Evolutionary conservation across 2,888 invertebrate genomes (phyloP), one percentile per base, ranked within the genome.

Genomic region (Ecliptopera silaceata): DNA sequence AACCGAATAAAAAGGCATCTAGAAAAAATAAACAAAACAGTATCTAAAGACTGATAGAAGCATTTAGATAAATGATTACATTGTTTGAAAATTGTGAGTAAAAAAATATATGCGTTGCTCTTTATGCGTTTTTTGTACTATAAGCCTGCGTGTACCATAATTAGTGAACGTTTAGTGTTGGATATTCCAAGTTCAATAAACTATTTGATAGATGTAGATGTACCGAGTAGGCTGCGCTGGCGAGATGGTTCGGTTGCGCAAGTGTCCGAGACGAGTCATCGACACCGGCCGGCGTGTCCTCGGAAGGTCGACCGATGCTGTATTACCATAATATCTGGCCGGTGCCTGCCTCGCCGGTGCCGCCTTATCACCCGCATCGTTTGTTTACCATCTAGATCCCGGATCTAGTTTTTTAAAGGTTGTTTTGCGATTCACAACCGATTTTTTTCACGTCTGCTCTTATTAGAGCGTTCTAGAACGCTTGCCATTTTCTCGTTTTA

Each of bases 211-310:
- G 46, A 42, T 47, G 41, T 47, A 52, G 18, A 31, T 22, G 41
- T 41, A 22, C 22, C 42, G 49, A 47, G 34, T 38, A 38, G 20
- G 32, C 32, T 13, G n/a, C 31, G 50, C 32, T 36, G 45, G 39
- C 56, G 49, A 63, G 64, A 64, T 64, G 65, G 17, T 63, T 47
- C 61, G 57, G 72, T 78, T 80, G 79, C 76, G 80, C 78, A 79
- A 80, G 77, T 70, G 64, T 57, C 59, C 65, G 67, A 58, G 63
- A 64, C 70, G 74, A 79, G 82, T 82, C 82, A 79, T 80, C 80
- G 82, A 81, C 82, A 75, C 80, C 70, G 74, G 65, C 39, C 69
- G 74, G 65, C 63, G 74, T 77, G 80, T 81, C 80, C 80, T 81
- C 80, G 77, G 77, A 81, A 81, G 80, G 80, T 81, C 80, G 79